Conservation (phyloP, 2,113 vertebrate species). For the Ceratotherium simum region DNA sequence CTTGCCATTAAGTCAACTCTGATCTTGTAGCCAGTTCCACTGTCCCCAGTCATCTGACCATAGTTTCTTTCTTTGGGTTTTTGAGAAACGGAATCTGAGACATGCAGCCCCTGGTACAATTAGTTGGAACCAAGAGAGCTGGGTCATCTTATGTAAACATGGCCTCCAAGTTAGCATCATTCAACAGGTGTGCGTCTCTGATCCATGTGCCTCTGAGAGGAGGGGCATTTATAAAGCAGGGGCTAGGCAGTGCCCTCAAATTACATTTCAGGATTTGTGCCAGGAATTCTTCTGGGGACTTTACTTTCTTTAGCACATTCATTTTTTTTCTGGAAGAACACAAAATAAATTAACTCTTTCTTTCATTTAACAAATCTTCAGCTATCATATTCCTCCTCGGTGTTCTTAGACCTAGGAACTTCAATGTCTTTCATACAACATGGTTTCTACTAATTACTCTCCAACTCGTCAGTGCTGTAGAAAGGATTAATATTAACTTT, state of each 20-base stretch:
- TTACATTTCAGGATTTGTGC: neutral
- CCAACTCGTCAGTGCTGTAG: neutral
- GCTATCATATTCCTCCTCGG: neutral
- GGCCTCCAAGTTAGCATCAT: neutral
- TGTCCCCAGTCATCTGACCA: neutral
- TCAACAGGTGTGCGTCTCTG: neutral
- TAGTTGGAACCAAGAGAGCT: neutral
- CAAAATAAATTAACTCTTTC: neutral
- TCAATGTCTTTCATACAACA: neutral
- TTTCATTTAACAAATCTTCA: neutral
- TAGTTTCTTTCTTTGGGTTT: constrained; percentile 14
- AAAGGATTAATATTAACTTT: neutral
- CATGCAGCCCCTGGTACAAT: neutral
- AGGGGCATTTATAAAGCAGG: neutral
- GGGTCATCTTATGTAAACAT: neutral
- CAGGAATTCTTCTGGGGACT: neutral
- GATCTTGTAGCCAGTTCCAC: neutral
- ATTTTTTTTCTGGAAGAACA: neutral
- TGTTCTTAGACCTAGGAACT: neutral
- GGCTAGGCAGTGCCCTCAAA: neutral
- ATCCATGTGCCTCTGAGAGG: neutral
- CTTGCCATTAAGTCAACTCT: neutral
- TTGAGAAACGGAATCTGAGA: constrained; percentile 46
- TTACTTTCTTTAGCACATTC: neutral
- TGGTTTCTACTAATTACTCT: neutral